These are phyloP conservation scores for Diabrotica virgifera DNA, from an alignment of 1,140 invertebrate genomes.

Conservation along the genomic window DNA sequence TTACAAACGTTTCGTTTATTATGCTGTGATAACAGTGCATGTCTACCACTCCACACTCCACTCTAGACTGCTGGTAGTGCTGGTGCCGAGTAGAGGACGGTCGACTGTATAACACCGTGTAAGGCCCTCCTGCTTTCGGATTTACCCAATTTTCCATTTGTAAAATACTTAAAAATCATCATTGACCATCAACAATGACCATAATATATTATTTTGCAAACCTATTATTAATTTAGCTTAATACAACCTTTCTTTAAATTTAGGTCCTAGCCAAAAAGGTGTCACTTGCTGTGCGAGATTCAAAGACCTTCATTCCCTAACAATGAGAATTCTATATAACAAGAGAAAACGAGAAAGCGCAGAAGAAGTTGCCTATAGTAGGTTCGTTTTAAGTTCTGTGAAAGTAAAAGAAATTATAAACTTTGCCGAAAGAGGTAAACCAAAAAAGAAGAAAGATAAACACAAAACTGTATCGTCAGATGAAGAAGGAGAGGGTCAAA, in stretches of 20 bases:
- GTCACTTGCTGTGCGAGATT: constrained; percentile 52
- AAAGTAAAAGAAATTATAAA: constrained; percentile 30
- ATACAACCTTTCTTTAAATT: neutral
- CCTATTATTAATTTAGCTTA: no score
- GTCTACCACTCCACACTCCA: no score
- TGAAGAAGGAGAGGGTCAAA: constrained; percentile 5
- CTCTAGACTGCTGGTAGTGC: no score
- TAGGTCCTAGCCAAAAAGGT: constrained; percentile 41
- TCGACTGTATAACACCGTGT: no score
- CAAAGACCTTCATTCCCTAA: constrained; percentile 29
- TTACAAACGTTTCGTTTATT: no score
- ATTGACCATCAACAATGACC: no score
- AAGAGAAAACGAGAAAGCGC: constrained; percentile 40
- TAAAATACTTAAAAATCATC: no score
- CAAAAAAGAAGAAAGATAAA: constrained; percentile 12
- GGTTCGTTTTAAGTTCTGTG: constrained; percentile 41
- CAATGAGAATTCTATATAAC: constrained; percentile 47
- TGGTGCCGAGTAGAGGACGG: no score
- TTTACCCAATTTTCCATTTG: no score
- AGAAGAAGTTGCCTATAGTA: constrained; percentile 36
- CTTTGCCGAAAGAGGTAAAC: constrained; percentile 14
- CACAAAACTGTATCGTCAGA: neutral
- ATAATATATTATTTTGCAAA: no score
- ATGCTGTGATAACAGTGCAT: no score
- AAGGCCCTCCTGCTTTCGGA: no score